Conservation (phyloP, 1,140 invertebrate genomes). For the Aphaenogaster floridana region DNA sequence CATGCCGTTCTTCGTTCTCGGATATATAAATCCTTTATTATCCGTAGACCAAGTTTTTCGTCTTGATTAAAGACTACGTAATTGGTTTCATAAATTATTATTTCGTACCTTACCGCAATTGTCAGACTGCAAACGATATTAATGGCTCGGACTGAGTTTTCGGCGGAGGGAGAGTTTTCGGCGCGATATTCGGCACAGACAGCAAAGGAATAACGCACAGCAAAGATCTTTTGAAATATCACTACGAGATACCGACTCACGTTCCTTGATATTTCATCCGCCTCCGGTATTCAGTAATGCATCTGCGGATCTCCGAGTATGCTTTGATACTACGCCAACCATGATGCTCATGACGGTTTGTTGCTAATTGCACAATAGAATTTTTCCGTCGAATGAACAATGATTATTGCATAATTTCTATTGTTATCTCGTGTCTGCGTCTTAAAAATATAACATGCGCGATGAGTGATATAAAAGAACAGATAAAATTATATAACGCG, state of each 20-base stretch:
- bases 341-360: background rate
- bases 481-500: background rate
- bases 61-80: background rate
- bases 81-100: conserved; percentile 3
- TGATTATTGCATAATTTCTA: background rate
- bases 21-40: no score
- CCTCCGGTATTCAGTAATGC: conserved; percentile 29
- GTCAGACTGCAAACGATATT: conserved; percentile 11
- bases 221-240: conserved; percentile 58
- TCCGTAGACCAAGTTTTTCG: background rate
- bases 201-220: conserved; percentile 52
- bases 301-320: conserved; percentile 23
- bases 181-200: background rate
- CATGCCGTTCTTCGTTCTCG: background rate
- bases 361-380: conserved; percentile 27
- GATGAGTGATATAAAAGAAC: background rate
- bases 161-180: no score
- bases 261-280: conserved; percentile 41
- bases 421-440: background rate
- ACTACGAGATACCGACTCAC: conserved; percentile 25
- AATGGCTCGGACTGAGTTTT: background rate
- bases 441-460: background rate
- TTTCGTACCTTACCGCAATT: background rate
- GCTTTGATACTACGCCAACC: conserved; percentile 42
- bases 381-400: background rate